Evolutionary conservation across 2,888 invertebrate species (phyloP).

Genomic region (Gibbula magus): DNA sequence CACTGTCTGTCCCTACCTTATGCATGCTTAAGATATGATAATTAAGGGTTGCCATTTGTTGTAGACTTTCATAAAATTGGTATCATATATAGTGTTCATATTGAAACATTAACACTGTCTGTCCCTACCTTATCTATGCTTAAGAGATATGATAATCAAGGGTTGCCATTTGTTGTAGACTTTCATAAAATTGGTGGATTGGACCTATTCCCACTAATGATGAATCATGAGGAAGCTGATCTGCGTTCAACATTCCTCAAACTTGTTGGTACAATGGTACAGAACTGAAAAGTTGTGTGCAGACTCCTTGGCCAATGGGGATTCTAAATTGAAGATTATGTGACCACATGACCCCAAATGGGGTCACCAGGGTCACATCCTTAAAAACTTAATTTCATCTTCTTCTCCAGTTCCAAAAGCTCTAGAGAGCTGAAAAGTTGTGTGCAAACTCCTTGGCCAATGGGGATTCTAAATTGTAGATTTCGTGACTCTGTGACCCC

Average conservation of each 20-base stretch:
- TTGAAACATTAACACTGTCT: not conserved
- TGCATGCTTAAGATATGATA: not conserved
- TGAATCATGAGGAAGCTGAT: constrained; percentile 80
- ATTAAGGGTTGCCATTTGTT: not conserved
- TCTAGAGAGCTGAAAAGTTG: no score
- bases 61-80: constrained; percentile 89
- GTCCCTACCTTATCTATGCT: not conserved
- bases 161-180: constrained; percentile 77
- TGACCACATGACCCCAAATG: no score
- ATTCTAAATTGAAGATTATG: no score
- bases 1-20: not conserved
- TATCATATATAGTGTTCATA: no score
- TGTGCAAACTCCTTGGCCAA: no score
- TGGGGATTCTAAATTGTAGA: no score
- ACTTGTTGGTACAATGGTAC: constrained; percentile 86
- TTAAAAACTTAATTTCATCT: no score
- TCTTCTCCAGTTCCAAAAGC: no score
- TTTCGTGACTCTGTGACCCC: no score
- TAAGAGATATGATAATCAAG: not conserved
- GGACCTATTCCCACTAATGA: constrained; percentile 82
- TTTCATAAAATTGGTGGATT: constrained; percentile 91
- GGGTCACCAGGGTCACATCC: no score
- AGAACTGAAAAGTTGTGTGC: constrained; percentile 80
- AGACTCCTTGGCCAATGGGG: no score
- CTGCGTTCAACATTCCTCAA: constrained; percentile 82